phyloP scores from a whole-genome alignment of 2,888 invertebrate species.

The Diloba caeruleocephala region DNA sequence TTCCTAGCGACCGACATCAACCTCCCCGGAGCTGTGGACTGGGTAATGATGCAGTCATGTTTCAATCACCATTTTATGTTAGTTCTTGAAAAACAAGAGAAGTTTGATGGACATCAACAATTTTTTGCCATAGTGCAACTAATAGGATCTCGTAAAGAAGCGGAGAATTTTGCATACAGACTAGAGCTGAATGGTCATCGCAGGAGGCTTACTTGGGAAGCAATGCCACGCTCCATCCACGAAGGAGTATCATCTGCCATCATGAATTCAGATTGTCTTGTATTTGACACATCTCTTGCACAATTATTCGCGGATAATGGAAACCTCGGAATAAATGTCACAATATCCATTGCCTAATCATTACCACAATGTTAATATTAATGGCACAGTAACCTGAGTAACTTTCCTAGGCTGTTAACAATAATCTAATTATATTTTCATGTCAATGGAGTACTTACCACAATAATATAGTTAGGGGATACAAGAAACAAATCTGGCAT shows the following conservation, averaged over 20 bases:
- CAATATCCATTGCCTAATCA: slow-evolving; percentile 96
- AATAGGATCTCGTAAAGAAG: slow-evolving; percentile 99
- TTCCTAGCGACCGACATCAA: slow-evolving; percentile 99
- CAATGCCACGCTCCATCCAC: slow-evolving; percentile 99
- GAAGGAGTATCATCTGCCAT: slow-evolving; percentile 99
- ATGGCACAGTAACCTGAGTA: slow-evolving; percentile 47
- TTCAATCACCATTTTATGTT: slow-evolving; percentile 99
- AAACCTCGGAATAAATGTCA: slow-evolving; percentile 99
- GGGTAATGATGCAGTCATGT: slow-evolving; percentile 99
- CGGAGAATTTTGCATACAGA: slow-evolving; percentile 99
- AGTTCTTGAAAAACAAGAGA: slow-evolving; percentile 99
- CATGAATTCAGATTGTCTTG: slow-evolving; percentile 99
- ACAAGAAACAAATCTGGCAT: slow-evolving; percentile 42
- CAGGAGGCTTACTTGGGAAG: slow-evolving; percentile 99
- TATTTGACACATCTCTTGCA: slow-evolving; percentile 99
- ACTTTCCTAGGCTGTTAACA: slow-evolving; percentile 62
- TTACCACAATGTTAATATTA: slow-evolving; percentile 59
- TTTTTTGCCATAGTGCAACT: slow-evolving; percentile 99
- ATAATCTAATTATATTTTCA: slow-evolving; percentile 65
- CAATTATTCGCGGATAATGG: slow-evolving; percentile 99
- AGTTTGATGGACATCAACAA: slow-evolving; percentile 98
- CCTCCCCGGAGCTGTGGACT: slow-evolving; percentile 99
- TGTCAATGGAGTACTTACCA: slow-evolving; percentile 58
- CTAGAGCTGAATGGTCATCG: slow-evolving; percentile 98
- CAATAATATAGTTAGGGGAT: slow-evolving; percentile 30